Evolutionary conservation across 2,113 vertebrate species (phyloP), one percentile per base, ranked within the genome.

Genomic region (Oenanthe oenanthe): DNA sequence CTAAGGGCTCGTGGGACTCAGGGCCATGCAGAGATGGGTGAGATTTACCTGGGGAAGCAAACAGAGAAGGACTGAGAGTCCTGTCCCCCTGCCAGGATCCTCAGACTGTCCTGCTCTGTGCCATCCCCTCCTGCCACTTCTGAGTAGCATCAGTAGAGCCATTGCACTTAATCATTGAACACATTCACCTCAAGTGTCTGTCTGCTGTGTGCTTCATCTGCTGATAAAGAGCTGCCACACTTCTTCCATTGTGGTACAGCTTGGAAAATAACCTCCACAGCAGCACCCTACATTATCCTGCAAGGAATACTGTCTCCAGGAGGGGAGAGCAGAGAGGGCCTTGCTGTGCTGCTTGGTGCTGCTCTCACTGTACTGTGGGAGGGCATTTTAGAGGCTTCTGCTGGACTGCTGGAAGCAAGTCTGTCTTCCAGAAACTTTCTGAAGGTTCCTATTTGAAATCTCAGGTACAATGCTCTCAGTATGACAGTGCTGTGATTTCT

Each of bases 331-430:
- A 77, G 50, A 62, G 32, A 62, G 24, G 10, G 11, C 36, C 72
- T 40, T 61, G 42, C 20, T 66, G 19, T 50, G 32, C 53, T 83
- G 4, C 24, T 2, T 31, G 34, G 10, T 36, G 57, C 65, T 90
- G 24, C 7, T 70, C 71, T 62, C 1, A 0, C 42, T 63, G 22
- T 32, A 7, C 0, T 0, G 8, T 50, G 16, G 8, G 32, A 12
- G 12, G 9, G 17, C 22, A 29, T 53, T 81, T 70, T 38, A 62
- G 36, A 57, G 7, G 10, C 36, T 89, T 22, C 38, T 80, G 22
- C 57, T 91, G 53, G 43, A 34, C 26, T 92, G 13, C 43, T 82
- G 50, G 40, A 54, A 78, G 15, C 25, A 78, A 50, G 6, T 45
- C 21, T 77, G 21, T 45, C 63, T 74, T 66, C 21, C 70, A 71